Evolutionary conservation across 2,888 invertebrate species (phyloP), one percentile per base, ranked within the genome.

Genomic region (Tetrapedia diversipes): DNA sequence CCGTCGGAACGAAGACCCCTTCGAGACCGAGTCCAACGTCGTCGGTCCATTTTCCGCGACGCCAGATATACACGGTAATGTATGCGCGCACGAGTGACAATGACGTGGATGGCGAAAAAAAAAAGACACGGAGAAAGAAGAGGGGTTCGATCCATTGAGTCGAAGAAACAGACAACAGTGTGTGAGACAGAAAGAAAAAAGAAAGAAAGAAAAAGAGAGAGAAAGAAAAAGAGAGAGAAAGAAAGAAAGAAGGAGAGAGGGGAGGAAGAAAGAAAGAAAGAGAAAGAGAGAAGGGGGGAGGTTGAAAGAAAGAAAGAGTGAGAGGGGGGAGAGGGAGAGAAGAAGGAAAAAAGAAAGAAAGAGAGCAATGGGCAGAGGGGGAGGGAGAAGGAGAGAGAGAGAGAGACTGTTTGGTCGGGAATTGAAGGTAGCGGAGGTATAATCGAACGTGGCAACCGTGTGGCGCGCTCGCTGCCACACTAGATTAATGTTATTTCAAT

Each of bases 401-500:
- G 71, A 45, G 10, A 41, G 69, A 68, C 45, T 68, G 64, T 51
- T 72, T 67, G 64, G 56, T 32, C 65, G 24, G 29, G 29, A 24
- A 68, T 66, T 60, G 43, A 43, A 22, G 16, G 45, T 29, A 59
- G 59, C 27, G 14, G 53, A 32, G 47, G 76, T 67, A 83, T 86
- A 86, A 88, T 88, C 85, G 82, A 83, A 82, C 81, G 86, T 84
- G 87, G 86, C 88, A 86, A 81, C 82, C 72, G 80, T 77, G 82
- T 37, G 71, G 77, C 74, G 81, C 79, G 77, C 79, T 79, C 79
- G 77, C 84, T 88, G 88, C 87, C 88, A 88, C 87, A 83, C 77
- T 87, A 86, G 87, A 88, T 88, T 88, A 88, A 88, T 88, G 88
- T 88, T 88, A 86, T 88, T 88, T 88, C 88, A 86, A 88, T 88